Conservation (phyloP, 1,140 invertebrate genomes). For the Drosophila equinoxialis region DNA sequence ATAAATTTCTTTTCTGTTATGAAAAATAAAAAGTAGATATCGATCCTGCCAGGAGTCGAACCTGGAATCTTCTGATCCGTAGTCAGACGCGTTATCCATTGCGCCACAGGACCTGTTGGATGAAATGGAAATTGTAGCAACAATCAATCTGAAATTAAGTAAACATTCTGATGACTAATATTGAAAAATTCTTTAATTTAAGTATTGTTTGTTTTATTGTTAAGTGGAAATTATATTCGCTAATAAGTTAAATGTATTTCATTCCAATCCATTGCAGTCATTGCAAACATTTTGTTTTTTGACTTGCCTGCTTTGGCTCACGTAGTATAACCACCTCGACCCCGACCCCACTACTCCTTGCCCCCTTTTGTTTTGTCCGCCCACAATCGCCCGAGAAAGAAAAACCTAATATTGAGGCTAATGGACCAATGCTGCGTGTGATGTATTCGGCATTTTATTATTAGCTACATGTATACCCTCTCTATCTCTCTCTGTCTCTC, state of each 20-base stretch:
- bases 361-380: not conserved
- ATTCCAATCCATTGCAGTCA: not conserved
- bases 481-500: not conserved
- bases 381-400: not conserved
- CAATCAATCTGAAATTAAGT: no score
- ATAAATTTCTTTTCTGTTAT: no score
- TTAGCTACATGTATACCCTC: constrained; percentile 40
- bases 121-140: not conserved
- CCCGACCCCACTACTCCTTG: not conserved
- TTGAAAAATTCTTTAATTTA: not conserved
- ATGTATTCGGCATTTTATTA: constrained; percentile 58
- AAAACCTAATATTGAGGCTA: constrained; percentile 60
- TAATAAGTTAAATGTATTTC: not conserved
- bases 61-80: constrained; percentile 90
- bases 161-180: not conserved
- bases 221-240: not conserved
- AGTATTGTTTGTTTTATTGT: not conserved
- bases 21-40: not conserved
- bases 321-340: not conserved
- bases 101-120: constrained; percentile 86
- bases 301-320: constrained; percentile 2
- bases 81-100: constrained; percentile 89
- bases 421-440: constrained; percentile 70
- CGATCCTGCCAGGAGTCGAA: constrained; percentile 89
- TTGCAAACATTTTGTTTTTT: not conserved